A percentile compares a stretch with the other conserved stretches of the same genome.
Conservation (phyloP, 2,797 vertebrate genomes). For the Amphiprion clarkii region DNA sequence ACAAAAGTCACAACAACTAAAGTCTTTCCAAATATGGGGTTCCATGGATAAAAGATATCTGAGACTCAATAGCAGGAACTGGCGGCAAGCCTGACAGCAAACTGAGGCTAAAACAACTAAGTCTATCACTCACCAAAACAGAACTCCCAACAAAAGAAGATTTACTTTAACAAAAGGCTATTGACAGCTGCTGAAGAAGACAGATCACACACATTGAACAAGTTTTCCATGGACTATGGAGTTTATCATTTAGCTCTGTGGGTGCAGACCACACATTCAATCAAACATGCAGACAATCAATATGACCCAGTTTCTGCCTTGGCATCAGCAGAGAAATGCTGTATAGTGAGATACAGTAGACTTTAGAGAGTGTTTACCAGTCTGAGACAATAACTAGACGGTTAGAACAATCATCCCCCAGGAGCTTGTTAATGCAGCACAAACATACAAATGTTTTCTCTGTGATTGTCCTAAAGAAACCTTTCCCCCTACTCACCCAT, state of each 20-base stretch:
- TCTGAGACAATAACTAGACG: conserved; percentile 18
- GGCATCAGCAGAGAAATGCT: conserved; percentile 8
- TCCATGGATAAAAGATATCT: neutral
- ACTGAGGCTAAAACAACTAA: neutral
- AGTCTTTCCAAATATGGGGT: neutral
- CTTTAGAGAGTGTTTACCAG: conserved; percentile 24
- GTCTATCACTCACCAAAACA: neutral
- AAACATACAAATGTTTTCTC: conserved; percentile 26
- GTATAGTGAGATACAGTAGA: conserved; percentile 18
- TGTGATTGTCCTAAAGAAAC: conserved; percentile 38
- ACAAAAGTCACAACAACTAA: neutral
- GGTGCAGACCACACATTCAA: conserved; percentile 29
- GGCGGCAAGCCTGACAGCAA: no score
- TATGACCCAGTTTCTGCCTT: conserved; percentile 70
- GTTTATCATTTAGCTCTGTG: conserved; percentile 24
- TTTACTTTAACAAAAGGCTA: conserved; percentile 19
- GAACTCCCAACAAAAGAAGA: conserved; percentile 5
- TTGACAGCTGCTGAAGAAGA: neutral
- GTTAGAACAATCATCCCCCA: conserved; percentile 21
- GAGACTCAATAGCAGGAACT: neutral
- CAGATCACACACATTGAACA: conserved; percentile 10
- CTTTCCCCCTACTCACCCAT: conserved; percentile 4
- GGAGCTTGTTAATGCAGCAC: conserved; percentile 43
- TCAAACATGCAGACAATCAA: conserved; percentile 57
- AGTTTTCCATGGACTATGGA: conserved; percentile 15